Conservation (phyloP, 2,888 invertebrate genomes). For the Drosophila antonietae region DNA sequence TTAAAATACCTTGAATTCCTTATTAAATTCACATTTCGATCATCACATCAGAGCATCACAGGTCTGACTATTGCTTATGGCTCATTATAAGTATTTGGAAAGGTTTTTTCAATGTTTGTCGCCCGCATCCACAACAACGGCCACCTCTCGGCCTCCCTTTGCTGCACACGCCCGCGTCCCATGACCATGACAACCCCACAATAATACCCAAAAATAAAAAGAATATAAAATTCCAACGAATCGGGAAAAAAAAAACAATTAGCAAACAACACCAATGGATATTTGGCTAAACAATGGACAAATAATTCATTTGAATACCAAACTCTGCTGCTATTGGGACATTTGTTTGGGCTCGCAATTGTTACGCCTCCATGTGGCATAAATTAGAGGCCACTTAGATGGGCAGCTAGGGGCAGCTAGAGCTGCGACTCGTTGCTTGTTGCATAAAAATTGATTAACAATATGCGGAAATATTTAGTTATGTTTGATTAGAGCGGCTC, state of each 20-base stretch:
- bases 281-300: slow-evolving; percentile 56
- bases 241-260: slow-evolving; percentile 45
- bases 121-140: slow-evolving; percentile 39
- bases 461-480: slow-evolving; percentile 77
- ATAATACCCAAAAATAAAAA: slow-evolving; percentile 15
- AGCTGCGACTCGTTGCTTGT: slow-evolving; percentile 1
- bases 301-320: slow-evolving; percentile 54
- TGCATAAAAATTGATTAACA: slow-evolving; percentile 66
- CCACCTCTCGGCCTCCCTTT: neutral
- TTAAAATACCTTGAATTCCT: neutral
- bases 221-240: slow-evolving; percentile 25
- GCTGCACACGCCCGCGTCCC: slow-evolving; percentile 37
- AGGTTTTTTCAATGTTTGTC: slow-evolving; percentile 16
- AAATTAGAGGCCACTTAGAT: slow-evolving; percentile 74
- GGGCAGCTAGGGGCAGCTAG: slow-evolving; percentile 35
- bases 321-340: slow-evolving; percentile 32
- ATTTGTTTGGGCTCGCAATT: slow-evolving; percentile 66
- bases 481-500: slow-evolving; percentile 56
- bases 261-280: slow-evolving; percentile 54
- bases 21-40: neutral
- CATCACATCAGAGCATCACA: neutral
- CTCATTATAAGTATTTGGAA: slow-evolving; percentile 13
- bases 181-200: slow-evolving; percentile 38
- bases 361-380: slow-evolving; percentile 66
- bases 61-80: slow-evolving; percentile 8